phyloP scores from a whole-genome alignment of 2,888 invertebrate species.

The Tolmerus cingulatus region DNA sequence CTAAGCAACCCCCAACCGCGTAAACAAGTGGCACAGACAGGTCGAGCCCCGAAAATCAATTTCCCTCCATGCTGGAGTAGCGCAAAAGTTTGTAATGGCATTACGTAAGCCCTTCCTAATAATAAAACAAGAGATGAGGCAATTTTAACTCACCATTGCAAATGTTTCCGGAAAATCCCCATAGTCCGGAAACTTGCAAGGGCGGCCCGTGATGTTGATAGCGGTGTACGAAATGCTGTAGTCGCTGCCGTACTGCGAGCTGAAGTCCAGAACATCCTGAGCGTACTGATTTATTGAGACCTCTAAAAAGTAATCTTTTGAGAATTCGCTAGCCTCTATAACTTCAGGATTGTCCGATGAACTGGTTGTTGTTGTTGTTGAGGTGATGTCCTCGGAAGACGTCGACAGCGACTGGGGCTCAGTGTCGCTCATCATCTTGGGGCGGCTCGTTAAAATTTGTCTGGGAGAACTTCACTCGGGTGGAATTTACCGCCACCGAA shows the following conservation, averaged over 20 bases:
- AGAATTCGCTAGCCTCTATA: constrained; percentile 46
- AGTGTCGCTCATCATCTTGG: constrained; percentile 13
- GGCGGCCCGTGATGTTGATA: constrained; percentile 83
- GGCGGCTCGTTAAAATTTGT: neutral
- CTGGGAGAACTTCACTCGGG: neutral
- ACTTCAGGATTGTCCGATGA: constrained; percentile 46
- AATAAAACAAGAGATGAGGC: neutral
- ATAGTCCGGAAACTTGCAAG: constrained; percentile 85
- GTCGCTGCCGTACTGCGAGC: constrained; percentile 90
- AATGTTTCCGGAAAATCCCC: constrained; percentile 92
- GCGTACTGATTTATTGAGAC: constrained; percentile 76
- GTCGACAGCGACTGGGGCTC: constrained; percentile 1
- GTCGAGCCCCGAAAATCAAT: neutral
- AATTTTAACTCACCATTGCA: constrained; percentile 73
- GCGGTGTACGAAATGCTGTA: constrained; percentile 89
- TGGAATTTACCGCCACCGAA: neutral
- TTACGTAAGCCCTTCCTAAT: neutral
- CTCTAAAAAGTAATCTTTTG: constrained; percentile 48
- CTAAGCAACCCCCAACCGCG: neutral
- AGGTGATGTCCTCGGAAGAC: constrained; percentile 35
- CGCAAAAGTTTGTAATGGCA: neutral
- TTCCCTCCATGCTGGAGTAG: neutral
- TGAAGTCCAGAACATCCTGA: constrained; percentile 80
- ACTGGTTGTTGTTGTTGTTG: constrained; percentile 36
- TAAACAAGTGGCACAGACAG: neutral